Conservation (phyloP, 2,888 invertebrate genomes). For the Drosophila infuscata region DNA sequence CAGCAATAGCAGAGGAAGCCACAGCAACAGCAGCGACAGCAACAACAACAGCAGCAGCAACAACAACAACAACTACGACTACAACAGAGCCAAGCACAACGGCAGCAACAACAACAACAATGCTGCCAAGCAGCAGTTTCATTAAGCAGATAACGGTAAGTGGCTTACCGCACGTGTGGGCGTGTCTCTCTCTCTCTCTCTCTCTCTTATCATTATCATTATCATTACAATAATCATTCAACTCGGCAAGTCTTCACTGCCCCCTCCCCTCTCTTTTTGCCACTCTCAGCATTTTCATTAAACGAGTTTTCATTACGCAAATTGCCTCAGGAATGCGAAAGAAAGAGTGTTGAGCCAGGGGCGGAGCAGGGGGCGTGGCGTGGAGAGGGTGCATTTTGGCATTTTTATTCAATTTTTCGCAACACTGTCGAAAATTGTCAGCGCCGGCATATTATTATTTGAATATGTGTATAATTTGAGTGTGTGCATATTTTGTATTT, state of each 20-base stretch:
- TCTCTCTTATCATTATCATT: constrained; percentile 24
- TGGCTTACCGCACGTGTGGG: constrained; percentile 69
- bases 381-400: not conserved
- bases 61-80: constrained; percentile 33
- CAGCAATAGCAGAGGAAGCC: not conserved
- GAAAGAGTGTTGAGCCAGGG: not conserved
- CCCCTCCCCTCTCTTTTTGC: not conserved
- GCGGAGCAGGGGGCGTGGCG: constrained; percentile 2
- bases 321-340: constrained; percentile 42
- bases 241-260: not conserved
- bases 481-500: constrained; percentile 47
- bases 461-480: constrained; percentile 60
- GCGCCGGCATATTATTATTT: constrained; percentile 70
- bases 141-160: constrained; percentile 83
- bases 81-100: constrained; percentile 52
- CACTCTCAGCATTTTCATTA: constrained; percentile 43
- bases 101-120: constrained; percentile 56
- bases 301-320: constrained; percentile 67
- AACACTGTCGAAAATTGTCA: constrained; percentile 59
- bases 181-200: constrained; percentile 28
- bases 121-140: constrained; percentile 76
- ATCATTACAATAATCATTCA: constrained; percentile 23
- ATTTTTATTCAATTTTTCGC: constrained; percentile 66
- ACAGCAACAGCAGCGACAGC: constrained; percentile 31
- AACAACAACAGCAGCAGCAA: constrained; percentile 43